phyloP scores from a whole-genome alignment of 2,888 invertebrate species.

The Brenthis daphne region DNA sequence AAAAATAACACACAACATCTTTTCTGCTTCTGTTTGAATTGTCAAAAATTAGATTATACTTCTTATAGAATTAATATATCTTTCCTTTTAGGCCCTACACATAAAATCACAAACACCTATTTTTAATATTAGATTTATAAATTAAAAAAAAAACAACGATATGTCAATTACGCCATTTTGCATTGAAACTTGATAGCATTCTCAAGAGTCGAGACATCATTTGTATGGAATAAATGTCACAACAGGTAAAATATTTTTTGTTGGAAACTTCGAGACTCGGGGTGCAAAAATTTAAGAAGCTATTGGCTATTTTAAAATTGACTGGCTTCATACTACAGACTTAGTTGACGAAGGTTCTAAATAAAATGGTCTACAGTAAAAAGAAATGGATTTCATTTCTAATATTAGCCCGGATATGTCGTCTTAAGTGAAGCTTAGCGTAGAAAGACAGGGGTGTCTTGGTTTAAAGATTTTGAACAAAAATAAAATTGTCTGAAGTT shows the following conservation, averaged over 20 bases:
- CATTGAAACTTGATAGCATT: background rate
- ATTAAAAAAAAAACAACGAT: too few species aligned
- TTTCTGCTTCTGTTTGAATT: too few species aligned
- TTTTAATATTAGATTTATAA: too few species aligned
- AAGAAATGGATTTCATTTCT: background rate
- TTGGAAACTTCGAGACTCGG: background rate
- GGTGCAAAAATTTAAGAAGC: background rate
- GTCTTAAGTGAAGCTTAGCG: background rate
- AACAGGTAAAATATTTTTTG: constrained; percentile 6
- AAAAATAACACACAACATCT: too few species aligned
- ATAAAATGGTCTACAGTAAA: background rate
- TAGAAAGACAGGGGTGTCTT: background rate
- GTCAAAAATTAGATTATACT: too few species aligned
- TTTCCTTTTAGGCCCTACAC: too few species aligned
- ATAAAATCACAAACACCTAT: too few species aligned
- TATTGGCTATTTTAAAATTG: background rate
- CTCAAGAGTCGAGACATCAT: background rate
- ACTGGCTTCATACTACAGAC: background rate
- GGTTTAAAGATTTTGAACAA: too few species aligned
- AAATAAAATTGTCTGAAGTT: too few species aligned
- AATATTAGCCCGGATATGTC: background rate
- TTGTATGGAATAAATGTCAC: constrained; percentile 4
- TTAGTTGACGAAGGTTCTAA: background rate
- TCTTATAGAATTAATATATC: too few species aligned
- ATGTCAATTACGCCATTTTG: too few species aligned